Conservation (phyloP, 37 sponge, comb jelly and placozoan genomes). For the Chondrosia reniformis region DNA sequence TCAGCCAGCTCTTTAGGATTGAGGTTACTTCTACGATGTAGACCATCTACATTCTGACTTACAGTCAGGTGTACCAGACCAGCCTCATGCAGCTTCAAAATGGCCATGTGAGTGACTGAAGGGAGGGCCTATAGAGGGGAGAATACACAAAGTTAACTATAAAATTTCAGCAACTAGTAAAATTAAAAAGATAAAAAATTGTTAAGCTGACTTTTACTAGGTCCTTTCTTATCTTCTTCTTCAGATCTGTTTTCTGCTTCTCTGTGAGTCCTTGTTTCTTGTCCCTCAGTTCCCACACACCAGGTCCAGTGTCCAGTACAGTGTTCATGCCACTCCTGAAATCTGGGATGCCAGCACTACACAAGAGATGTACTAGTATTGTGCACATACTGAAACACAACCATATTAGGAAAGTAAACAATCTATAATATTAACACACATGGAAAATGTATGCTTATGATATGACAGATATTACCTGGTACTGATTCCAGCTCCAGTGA, state of each 20-base stretch:
- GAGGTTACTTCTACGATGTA: slow-evolving; percentile 82
- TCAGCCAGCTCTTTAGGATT: slow-evolving; percentile 61
- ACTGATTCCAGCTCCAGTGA: slow-evolving; percentile 90
- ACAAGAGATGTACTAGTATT: too few relatives aligned
- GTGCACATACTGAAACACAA: too few relatives aligned
- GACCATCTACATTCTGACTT: slow-evolving; percentile 84
- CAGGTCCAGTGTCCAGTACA: slow-evolving; percentile 81
- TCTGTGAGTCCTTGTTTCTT: neutral
- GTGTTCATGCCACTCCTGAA: slow-evolving; percentile 91
- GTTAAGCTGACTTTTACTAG: too few relatives aligned
- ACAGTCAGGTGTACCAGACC: slow-evolving; percentile 71
- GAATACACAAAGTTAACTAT: too few relatives aligned
- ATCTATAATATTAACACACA: too few relatives aligned
- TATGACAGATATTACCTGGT: slow-evolving; percentile 45
- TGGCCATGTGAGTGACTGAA: slow-evolving; percentile 79
- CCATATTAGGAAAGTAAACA: too few relatives aligned
- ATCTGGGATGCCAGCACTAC: slow-evolving; percentile 78
- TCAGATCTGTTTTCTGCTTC: neutral
- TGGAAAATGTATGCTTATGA: too few relatives aligned
- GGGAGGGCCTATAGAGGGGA: slow-evolving; percentile 44
- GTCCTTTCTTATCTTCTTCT: neutral
- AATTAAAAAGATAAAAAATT: neutral
- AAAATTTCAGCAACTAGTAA: too few relatives aligned
- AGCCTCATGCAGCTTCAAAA: slow-evolving; percentile 72
- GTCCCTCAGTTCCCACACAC: slow-evolving; percentile 82